phyloP scores from a whole-genome alignment of 2,888 invertebrate genomes.

The Lysandra coridon region DNA sequence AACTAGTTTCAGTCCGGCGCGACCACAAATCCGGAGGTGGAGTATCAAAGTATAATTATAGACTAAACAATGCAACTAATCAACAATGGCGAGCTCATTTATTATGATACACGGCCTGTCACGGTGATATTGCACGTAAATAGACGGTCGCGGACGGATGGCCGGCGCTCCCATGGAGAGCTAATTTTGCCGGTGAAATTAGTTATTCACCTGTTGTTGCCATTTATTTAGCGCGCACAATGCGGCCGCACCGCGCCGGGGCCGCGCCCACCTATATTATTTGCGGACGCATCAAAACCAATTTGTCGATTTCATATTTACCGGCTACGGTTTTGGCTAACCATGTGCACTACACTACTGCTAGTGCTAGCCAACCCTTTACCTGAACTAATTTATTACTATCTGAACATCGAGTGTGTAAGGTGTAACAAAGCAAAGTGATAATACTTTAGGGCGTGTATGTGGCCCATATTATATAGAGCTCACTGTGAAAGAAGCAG shows the following conservation, averaged over 20 bases:
- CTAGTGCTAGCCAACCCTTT: too few relatives aligned
- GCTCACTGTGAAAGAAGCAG: too few relatives aligned
- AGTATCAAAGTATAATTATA: conserved; percentile 31
- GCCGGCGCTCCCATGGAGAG: conserved; percentile 75
- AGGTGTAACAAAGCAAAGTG: too few relatives aligned
- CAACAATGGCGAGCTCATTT: conserved; percentile 38
- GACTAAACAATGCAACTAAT: conserved; percentile 38
- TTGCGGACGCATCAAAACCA: conserved; percentile 63
- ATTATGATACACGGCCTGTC: conserved; percentile 54
- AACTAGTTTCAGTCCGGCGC: background rate
- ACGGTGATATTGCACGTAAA: conserved; percentile 60
- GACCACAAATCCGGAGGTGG: background rate
- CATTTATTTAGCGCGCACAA: conserved; percentile 77
- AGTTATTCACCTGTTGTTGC: conserved; percentile 80
- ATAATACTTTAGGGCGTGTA: too few relatives aligned
- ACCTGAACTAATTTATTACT: too few relatives aligned
- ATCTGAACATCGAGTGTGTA: too few relatives aligned
- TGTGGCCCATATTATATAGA: too few relatives aligned
- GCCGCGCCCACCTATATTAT: conserved; percentile 70
- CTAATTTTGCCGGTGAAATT: conserved; percentile 79
- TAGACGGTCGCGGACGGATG: conserved; percentile 69
- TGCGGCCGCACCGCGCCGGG: conserved; percentile 58
- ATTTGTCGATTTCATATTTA: conserved; percentile 54
- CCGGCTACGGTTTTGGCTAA: conserved; percentile 25
- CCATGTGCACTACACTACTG: background rate